These are phyloP conservation scores for Antigone vipio DNA, from an alignment of 2,113 vertebrate genomes.

Conservation along the genomic window DNA sequence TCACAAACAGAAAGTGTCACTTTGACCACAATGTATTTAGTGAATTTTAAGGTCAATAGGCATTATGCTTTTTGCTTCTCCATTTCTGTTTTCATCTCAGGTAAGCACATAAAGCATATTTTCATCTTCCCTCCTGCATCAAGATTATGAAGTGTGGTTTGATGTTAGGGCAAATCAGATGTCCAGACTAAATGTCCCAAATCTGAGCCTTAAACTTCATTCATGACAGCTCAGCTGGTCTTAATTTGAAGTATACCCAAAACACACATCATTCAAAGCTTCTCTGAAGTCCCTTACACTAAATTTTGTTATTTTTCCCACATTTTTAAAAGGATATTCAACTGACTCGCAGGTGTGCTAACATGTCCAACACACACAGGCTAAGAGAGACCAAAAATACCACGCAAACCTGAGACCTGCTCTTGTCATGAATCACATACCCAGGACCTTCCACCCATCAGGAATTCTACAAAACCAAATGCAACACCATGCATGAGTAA, in stretches of 20 bases:
- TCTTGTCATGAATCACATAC: not conserved
- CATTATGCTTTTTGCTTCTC: not conserved
- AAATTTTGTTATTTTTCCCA: not conserved
- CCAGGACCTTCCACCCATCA: not conserved
- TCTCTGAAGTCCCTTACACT: not conserved
- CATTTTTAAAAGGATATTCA: not conserved
- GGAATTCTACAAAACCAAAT: not conserved
- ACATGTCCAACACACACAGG: not conserved
- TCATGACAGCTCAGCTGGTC: not conserved
- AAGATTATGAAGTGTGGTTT: not conserved
- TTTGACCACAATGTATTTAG: not conserved
- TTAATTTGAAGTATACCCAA: slow-evolving; percentile 30
- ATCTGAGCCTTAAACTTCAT: not conserved
- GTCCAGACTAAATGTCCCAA: not conserved
- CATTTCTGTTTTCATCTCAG: not conserved
- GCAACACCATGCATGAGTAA: not conserved
- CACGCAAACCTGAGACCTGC: not conserved
- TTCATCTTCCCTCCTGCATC: not conserved
- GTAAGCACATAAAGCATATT: not conserved
- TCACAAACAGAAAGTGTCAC: not conserved
- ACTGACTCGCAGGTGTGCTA: not conserved
- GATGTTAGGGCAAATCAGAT: not conserved
- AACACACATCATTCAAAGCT: not conserved
- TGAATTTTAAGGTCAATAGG: not conserved
- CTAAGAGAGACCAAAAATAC: not conserved